Percentiles rank a stretch among this genome's conserved stretches.
phyloP scores from a whole-genome alignment of 2,797 vertebrate species.

The Myotis myotis region DNA sequence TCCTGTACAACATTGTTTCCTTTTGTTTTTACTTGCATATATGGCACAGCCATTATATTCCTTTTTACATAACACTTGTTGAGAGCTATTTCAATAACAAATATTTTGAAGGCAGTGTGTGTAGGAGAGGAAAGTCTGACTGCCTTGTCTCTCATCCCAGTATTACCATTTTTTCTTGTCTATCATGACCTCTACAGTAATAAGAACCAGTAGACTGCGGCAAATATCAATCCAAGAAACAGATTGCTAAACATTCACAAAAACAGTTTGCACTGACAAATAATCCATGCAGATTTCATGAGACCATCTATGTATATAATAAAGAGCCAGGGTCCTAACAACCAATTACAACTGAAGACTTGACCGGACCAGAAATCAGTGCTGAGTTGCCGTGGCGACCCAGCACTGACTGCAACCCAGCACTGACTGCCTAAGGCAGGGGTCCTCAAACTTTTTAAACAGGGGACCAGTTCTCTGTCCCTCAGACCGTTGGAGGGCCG shows the following conservation, averaged over 20 bases:
- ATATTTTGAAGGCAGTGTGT: background rate
- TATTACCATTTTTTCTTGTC: background rate
- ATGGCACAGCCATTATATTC: background rate
- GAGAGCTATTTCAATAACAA: background rate
- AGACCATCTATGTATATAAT: background rate
- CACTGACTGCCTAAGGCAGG: too few species aligned
- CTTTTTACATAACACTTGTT: background rate
- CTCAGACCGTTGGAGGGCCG: too few species aligned
- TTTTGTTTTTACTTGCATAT: background rate
- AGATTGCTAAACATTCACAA: background rate
- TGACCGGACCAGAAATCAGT: too few species aligned
- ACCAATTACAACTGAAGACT: too few species aligned
- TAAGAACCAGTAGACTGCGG: background rate
- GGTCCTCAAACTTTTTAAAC: too few species aligned
- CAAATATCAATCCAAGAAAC: background rate
- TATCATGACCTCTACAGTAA: background rate
- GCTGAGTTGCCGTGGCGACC: too few species aligned
- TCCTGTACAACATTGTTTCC: background rate
- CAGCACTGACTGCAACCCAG: too few species aligned
- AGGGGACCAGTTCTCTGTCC: too few species aligned
- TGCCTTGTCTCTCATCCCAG: background rate
- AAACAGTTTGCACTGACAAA: background rate
- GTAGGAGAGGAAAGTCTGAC: background rate
- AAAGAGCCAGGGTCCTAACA: too few species aligned
- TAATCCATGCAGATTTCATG: background rate